Percentiles rank a stretch among this genome's conserved stretches.
Conservation (phyloP, 2,113 vertebrate species). For the Fulmarus glacialis region DNA sequence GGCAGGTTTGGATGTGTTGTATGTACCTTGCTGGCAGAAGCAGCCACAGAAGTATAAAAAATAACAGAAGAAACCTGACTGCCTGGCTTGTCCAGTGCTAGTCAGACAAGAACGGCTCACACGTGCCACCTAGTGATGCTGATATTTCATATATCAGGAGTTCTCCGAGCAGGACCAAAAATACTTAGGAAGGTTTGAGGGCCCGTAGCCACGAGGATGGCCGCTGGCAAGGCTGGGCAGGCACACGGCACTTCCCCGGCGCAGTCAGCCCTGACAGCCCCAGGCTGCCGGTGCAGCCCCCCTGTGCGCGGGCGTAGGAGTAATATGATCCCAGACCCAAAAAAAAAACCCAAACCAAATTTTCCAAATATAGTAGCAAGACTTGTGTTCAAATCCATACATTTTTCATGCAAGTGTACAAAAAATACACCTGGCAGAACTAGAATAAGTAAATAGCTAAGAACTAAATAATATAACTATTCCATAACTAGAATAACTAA, state of each 20-base stretch:
- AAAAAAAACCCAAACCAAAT: not conserved
- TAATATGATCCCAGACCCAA: not conserved
- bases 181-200: rapidly evolving
- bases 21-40: not conserved
- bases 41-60: not conserved
- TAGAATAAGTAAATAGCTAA: not conserved
- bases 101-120: not conserved
- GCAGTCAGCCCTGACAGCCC: not conserved
- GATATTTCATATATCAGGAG: rapidly evolving
- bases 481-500: not conserved
- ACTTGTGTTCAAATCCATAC: not conserved
- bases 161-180: not conserved
- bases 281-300: not conserved
- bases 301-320: rapidly evolving
- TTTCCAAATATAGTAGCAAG: not conserved
- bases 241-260: not conserved
- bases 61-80: not conserved
- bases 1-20: not conserved
- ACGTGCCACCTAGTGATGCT: slow-evolving; percentile 40
- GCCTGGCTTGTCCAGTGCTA: not conserved
- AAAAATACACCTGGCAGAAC: not conserved
- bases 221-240: not conserved
- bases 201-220: rapidly evolving
- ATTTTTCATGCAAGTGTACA: not conserved
- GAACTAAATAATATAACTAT: not conserved